These are phyloP conservation scores for Alosa alosa DNA, from an alignment of 2,113 vertebrate genomes.

Conservation along the genomic window DNA sequence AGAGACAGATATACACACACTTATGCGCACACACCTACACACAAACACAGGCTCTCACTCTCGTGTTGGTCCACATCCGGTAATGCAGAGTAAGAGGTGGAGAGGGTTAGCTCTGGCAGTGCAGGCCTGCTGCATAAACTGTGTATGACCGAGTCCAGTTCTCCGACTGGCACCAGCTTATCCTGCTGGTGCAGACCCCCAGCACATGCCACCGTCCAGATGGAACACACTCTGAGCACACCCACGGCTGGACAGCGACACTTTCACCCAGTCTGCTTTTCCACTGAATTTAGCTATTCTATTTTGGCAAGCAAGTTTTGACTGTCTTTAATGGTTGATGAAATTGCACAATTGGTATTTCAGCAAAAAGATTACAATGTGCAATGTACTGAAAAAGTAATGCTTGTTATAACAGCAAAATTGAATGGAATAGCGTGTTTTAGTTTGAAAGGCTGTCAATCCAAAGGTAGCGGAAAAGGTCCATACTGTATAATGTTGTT, in stretches of 20 bases:
- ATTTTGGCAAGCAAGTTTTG: neutral
- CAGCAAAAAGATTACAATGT: neutral
- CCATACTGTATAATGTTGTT: neutral
- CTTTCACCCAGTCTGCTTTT: neutral
- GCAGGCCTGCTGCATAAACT: neutral
- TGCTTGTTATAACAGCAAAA: neutral
- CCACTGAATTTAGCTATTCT: neutral
- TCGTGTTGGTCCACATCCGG: neutral
- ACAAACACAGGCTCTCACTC: neutral
- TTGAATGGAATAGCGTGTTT: neutral
- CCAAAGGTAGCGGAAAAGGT: neutral
- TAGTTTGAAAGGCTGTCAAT: neutral
- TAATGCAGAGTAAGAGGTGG: neutral
- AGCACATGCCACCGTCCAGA: neutral
- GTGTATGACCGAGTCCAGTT: neutral
- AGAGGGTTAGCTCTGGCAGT: neutral
- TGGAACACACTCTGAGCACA: neutral
- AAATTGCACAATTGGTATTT: neutral
- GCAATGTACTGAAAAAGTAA: neutral
- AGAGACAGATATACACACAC: neutral
- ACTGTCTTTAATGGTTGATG: neutral
- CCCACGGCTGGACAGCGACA: neutral
- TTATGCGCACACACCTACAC: conserved; percentile 20
- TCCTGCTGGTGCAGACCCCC: neutral
- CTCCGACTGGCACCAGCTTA: neutral